Base-by-base conservation (phyloP, 2,888 invertebrate species). In the Zelleria hepariella region DNA sequence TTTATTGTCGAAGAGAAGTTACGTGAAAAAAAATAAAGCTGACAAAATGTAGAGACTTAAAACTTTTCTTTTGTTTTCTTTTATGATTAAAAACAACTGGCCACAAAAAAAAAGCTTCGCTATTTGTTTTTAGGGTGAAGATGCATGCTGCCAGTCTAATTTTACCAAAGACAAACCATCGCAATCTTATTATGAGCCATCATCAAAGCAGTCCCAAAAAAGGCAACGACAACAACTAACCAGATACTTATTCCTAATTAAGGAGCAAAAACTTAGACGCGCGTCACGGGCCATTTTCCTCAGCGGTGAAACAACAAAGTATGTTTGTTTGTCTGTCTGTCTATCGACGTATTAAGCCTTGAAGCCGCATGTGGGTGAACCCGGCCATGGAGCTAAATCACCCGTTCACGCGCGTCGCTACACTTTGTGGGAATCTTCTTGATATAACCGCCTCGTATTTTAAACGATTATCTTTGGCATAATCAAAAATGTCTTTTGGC, bases 221-320 rank as follows among this genome's bases (percentile, higher is more conserved):
- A 6, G 8, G 25, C 18, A 55, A 55, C 18, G 25, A 54, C n/a
- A 47, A 15, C 25, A 26, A 20, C 23, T 47, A 52, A 68, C 70
- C 70, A 70, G 73, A 73, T 86, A 82, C 80, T 82, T 85, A 81
- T 77, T 76, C 76, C 82, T 79, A 86, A 86, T 86, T 84, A 86
- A 84, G 79, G 80, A 77, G 70, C 72, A 72, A 75, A 78, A 78
- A 78, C 79, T 76, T 75, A 71, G 72, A 71, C 72, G 71, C 49
- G 68, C 73, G 82, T 77, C 75, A 78, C 80, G 85, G 73, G 59
- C 75, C 80, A 84, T 86, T 80, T 73, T 73, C 61, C 61, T 42
- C 32, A 68, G 67, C 73, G 75, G 55, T 57, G 61, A 74, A 71
- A 66, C 66, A 66, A 72, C 73, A 72, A 74, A 75, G 74, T 65